Base-by-base conservation (phyloP, 23 tunicate species). In the Corella eumyota region DNA sequence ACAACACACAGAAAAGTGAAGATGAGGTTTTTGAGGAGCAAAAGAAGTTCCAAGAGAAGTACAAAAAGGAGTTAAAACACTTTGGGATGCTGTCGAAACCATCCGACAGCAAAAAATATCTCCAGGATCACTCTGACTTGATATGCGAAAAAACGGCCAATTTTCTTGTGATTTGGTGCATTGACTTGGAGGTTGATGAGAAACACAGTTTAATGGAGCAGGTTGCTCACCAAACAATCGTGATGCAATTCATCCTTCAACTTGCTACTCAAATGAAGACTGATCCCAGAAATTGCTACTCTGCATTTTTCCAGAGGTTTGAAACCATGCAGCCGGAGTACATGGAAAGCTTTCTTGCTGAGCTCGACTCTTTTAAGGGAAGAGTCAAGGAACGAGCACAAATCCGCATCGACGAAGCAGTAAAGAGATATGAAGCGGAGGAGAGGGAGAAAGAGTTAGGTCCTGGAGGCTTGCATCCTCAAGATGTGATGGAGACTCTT, bases 401-500 rank as follows among this genome's bases (percentile, higher is more conserved):
- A 1, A 68, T 73, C 36, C 70, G 96, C n/a, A 79, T 88, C 53
- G 67, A 88, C 20, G 81, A 79, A 66, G 96, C 96, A 28, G 57
- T 92, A 64, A 85, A 76, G 38, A 79, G 75, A 38, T 72, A 79
- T 29, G 80, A 83, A 46, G 71, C 76, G 61, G 98, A 92, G 62
- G 77, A 91, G 48, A 57, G 85, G 26, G 61, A 92, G 37, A 76
- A 83, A 65, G 73, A 79, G 33, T 15, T 92, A 31, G 98, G 87
- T 6, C 98, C 98, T 2, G 98, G 98, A 45, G 98, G 98, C 1
- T 67, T 92, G 24, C 95, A 92, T 50, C 98, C 98, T 56, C 81
- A 63, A 0, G 98, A 92, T 45, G 98, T 92, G 3, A 85, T 92
- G 77, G 98, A 92, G 58, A 35, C 93, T 1, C 67, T 92, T 11